Conservation (phyloP, 1,140 invertebrate genomes). For the Diorhabda carinulata region DNA sequence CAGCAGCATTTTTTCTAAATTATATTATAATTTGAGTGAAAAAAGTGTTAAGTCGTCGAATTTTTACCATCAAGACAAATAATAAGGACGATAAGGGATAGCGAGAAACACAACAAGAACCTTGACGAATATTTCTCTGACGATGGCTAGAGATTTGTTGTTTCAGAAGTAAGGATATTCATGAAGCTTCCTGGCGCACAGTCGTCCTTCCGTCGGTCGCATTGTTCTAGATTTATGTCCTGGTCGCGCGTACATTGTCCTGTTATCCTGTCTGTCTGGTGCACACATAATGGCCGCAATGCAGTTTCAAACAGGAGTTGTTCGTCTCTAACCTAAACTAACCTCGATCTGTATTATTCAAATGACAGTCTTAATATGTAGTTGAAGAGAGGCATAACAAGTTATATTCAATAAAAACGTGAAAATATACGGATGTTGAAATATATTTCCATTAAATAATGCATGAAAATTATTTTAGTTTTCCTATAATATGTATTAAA, state of each 20-base stretch:
- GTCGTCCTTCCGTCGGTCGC: constrained; percentile 30
- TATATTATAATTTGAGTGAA: too few species aligned
- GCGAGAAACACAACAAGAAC: constrained; percentile 18
- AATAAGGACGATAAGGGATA: constrained; percentile 7
- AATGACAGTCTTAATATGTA: not conserved
- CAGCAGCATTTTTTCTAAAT: too few species aligned
- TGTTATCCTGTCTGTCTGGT: constrained; percentile 30
- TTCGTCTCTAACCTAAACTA: constrained; percentile 21
- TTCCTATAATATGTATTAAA: too few species aligned
- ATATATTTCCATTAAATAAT: too few species aligned
- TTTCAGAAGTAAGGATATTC: constrained; percentile 31
- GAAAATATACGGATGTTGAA: too few species aligned
- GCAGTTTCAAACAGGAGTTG: constrained; percentile 27
- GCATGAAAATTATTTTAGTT: too few species aligned
- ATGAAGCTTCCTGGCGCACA: constrained; percentile 33
- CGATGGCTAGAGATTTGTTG: constrained; percentile 22
- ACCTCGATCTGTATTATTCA: constrained; percentile 15
- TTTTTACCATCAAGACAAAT: constrained; percentile 12
- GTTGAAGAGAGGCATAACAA: too few species aligned
- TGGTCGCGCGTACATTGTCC: constrained; percentile 34
- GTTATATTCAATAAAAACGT: too few species aligned
- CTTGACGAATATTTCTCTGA: constrained; percentile 18
- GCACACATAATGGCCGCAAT: constrained; percentile 32
- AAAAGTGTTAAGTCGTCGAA: not conserved
- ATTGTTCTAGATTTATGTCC: constrained; percentile 38